Evolutionary conservation across 1,140 invertebrate species (phyloP), one percentile per base, ranked within the genome.

Genomic region (Diploscapter pachys): DNA sequence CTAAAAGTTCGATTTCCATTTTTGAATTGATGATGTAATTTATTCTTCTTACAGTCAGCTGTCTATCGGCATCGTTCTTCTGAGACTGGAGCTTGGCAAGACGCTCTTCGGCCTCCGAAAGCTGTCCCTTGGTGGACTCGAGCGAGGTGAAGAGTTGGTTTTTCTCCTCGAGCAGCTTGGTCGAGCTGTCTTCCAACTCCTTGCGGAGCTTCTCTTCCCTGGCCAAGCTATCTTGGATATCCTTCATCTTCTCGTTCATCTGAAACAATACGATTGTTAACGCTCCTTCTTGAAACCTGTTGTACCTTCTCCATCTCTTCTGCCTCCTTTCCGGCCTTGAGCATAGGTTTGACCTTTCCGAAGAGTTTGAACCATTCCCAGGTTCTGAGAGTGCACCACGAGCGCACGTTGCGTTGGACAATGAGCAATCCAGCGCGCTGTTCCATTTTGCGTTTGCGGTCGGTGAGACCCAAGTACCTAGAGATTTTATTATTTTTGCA

Each of bases 271-370:
- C 31, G 31, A 31, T 31, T 31, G 31, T 31, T 31, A 31, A 31
- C 31, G 31, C 31, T 31, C 31, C 31, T 31, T 31, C 31, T 31
- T 31, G 31, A 31, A 31, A 31, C 31, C 31, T 31, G 31, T 31
- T 98, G 93, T 84, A 97, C 91, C 91, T 89, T 95, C 93, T 88
- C 94, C 93, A 88, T 98, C 89, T 99, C 96, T 89, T 99, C 97
- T 89, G 98, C 96, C 89, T 97, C 91, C 82, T 95, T 92, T 86
- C 93, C 94, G 89, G 96, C 94, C 90, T 96, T 98, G 90, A 83
- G 77, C 83, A 83, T 72, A 50, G 82, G 82, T 78, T 83, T 83
- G 73, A 83, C 82, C 77, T 82, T 82, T 72, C 82, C 82, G 78
- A 82, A 83, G 4, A 84, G 76, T 73, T 84, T 83, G 81, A 83